These are phyloP conservation scores for Phaedon cochleariae DNA, from an alignment of 2,888 invertebrate species.

Conservation along the genomic window DNA sequence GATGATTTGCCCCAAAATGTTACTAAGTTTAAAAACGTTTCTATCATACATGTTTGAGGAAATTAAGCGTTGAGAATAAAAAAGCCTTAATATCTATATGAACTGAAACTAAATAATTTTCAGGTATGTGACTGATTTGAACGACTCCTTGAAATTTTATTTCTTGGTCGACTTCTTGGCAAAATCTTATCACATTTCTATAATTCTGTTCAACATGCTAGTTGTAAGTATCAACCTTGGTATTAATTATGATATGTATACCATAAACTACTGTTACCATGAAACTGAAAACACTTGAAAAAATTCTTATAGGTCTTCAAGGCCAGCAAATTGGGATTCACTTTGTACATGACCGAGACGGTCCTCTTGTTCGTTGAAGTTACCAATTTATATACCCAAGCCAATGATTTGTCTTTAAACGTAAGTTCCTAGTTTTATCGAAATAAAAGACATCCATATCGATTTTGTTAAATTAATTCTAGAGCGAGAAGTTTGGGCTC, in stretches of 20 bases:
- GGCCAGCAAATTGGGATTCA: background rate
- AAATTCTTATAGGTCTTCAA: background rate
- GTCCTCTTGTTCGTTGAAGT: background rate
- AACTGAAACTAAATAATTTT: background rate
- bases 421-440: background rate
- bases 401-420: background rate
- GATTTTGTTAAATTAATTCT: background rate
- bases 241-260: too few relatives aligned
- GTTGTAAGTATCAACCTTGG: slow-evolving; percentile 15
- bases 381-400: background rate
- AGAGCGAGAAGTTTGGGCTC: background rate
- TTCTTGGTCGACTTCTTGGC: slow-evolving; percentile 14
- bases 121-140: slow-evolving; percentile 12
- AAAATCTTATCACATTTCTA: slow-evolving; percentile 16
- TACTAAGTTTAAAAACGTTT: too few relatives aligned
- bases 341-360: background rate
- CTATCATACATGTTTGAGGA: too few relatives aligned
- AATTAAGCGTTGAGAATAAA: too few relatives aligned
- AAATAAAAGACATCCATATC: too few relatives aligned
- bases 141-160: slow-evolving; percentile 5
- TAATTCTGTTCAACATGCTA: slow-evolving; percentile 1
- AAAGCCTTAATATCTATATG: too few relatives aligned
- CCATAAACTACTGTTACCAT: too few relatives aligned
- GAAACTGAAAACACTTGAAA: too few relatives aligned
- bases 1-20: too few relatives aligned